A percentile compares a stretch with the other conserved stretches of the same genome.
Conservation (phyloP, 2,113 vertebrate genomes). For the Lethenteron reissneri region DNA sequence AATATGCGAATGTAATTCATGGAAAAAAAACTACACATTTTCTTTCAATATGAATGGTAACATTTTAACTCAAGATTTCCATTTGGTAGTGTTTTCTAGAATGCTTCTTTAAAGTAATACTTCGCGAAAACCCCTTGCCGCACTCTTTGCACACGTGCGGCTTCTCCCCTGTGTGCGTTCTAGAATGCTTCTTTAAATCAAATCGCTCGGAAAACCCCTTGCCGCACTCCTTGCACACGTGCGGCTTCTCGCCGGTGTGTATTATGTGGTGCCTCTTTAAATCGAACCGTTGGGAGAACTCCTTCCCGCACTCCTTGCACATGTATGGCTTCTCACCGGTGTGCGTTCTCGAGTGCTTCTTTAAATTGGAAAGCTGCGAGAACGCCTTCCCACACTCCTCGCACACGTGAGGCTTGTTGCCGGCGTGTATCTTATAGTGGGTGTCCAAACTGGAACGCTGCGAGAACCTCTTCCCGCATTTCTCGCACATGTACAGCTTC, state of each 20-base stretch:
- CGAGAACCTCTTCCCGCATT: neutral
- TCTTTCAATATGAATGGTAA: no score
- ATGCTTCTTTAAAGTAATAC: neutral
- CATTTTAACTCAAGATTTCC: neutral
- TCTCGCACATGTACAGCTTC: neutral
- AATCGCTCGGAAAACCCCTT: no score
- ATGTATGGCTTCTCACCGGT: neutral
- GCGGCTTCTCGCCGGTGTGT: no score
- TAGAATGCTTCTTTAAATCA: neutral
- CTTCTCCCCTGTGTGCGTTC: conserved; percentile 2
- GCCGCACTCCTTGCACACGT: no score
- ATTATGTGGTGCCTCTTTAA: no score
- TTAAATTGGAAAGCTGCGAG: neutral
- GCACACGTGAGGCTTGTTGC: neutral
- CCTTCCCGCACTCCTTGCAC: conserved; percentile 1
- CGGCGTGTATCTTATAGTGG: neutral
- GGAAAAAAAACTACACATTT: no score
- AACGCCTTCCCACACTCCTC: neutral
- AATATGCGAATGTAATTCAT: no score
- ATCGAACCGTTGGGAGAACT: neutral
- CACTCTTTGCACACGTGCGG: conserved; percentile 1
- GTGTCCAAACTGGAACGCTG: neutral
- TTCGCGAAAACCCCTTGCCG: neutral
- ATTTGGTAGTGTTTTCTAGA: neutral
- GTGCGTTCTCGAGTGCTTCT: neutral